A percentile compares a stretch with the other conserved stretches of the same genome.
Conservation (phyloP, 2,113 vertebrate species). For the Baryphthengus martii region DNA sequence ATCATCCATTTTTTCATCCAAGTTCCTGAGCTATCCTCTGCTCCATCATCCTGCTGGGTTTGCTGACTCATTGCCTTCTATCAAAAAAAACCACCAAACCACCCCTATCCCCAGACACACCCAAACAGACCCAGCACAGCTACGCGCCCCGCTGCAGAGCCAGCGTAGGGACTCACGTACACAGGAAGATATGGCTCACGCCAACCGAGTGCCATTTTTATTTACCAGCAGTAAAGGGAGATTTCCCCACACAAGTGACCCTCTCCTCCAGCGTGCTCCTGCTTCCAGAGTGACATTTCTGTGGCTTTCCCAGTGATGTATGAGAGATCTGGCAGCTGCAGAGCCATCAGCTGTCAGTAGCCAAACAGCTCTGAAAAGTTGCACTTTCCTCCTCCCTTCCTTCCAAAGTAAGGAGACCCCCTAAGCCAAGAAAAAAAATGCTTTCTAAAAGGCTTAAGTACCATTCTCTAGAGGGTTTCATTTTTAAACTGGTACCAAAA, state of each 20-base stretch:
- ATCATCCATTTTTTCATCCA: not conserved
- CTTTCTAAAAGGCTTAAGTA: not conserved
- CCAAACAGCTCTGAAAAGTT: not conserved
- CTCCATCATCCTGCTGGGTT: not conserved
- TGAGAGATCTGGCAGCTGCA: not conserved
- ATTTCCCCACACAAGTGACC: fast-evolving
- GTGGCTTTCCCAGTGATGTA: fast-evolving
- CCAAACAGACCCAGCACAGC: not conserved
- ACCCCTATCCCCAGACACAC: too few relatives aligned
- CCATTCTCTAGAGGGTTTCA: fast-evolving
- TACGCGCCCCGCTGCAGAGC: not conserved
- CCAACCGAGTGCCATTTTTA: not conserved
- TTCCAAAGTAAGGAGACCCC: not conserved
- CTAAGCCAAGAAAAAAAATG: not conserved
- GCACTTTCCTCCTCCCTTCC: not conserved
- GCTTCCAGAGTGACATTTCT: not conserved
- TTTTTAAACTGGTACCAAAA: not conserved
- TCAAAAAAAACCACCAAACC: not conserved
- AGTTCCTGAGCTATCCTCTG: not conserved
- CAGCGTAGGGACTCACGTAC: fast-evolving
- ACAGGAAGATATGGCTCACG: not conserved
- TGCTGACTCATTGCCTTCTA: not conserved
- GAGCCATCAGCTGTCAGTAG: not conserved
- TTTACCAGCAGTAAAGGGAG: fast-evolving
- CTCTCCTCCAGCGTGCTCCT: not conserved